Conservation (phyloP, 2,888 invertebrate species). For the Atherix ibis region DNA sequence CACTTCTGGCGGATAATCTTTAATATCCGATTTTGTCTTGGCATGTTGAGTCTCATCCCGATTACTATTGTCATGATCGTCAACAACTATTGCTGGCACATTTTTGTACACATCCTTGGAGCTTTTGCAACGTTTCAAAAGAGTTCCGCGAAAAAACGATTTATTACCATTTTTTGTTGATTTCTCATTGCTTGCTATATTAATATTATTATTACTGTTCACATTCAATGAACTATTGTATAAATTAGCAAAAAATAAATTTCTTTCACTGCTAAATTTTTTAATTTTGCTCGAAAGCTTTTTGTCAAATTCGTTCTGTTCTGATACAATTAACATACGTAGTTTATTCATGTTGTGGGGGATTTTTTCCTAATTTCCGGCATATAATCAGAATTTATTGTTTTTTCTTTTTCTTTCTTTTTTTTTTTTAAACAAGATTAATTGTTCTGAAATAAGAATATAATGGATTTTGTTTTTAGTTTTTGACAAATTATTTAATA, state of each 20-base stretch:
- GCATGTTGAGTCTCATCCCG: too few species aligned
- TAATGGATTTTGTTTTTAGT: too few species aligned
- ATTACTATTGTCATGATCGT: constrained; percentile 2
- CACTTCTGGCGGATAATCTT: too few species aligned
- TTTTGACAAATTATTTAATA: too few species aligned
- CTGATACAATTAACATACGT: constrained; percentile 11
- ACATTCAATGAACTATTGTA: constrained; percentile 12
- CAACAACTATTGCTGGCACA: too few species aligned
- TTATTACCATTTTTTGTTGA: constrained; percentile 8
- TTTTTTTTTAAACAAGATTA: too few species aligned
- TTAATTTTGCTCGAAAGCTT: constrained; percentile 11
- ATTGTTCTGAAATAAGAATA: too few species aligned
- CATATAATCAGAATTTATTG: too few species aligned
- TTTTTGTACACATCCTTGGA: constrained; percentile 10
- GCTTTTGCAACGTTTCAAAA: constrained; percentile 13
- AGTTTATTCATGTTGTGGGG: constrained; percentile 10
- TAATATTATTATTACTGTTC: constrained; percentile 11
- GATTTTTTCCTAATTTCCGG: too few species aligned
- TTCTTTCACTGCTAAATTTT: constrained; percentile 13
- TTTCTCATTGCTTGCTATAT: constrained; percentile 3
- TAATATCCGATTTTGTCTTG: not conserved
- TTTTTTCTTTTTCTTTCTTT: too few species aligned
- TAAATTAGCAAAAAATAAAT: constrained; percentile 12
- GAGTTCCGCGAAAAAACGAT: constrained; percentile 10
- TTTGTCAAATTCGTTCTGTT: constrained; percentile 12